These are phyloP conservation scores for Acrocera orbiculus DNA, from an alignment of 2,888 invertebrate species.

Conservation along the genomic window DNA sequence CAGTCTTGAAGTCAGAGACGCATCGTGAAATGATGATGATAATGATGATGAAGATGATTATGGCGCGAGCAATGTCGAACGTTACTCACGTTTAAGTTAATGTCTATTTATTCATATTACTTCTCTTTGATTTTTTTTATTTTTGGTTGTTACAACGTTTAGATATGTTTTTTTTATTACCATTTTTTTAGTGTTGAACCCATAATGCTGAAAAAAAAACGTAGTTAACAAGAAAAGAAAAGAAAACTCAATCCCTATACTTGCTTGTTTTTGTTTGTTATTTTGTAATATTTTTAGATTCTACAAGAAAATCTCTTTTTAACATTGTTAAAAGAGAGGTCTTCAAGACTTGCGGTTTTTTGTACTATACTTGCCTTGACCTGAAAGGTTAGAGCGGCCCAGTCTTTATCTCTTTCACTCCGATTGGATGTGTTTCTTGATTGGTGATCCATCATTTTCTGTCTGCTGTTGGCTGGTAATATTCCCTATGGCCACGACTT, in stretches of 20 bases:
- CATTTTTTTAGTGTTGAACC: too few species aligned
- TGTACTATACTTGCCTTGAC: constrained; percentile 8
- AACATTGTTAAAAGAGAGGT: background rate
- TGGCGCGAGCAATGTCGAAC: constrained; percentile 9
- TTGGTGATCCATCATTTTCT: constrained; percentile 32
- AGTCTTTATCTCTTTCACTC: constrained; percentile 4
- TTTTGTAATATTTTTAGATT: background rate
- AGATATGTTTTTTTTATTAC: too few species aligned
- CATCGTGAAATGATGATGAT: too few species aligned
- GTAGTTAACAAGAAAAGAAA: too few species aligned
- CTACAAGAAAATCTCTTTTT: background rate
- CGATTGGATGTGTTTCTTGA: constrained; percentile 20
- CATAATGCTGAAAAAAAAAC: too few species aligned
- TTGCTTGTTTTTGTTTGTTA: too few species aligned
- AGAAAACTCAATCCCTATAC: too few species aligned
- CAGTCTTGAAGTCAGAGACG: constrained; percentile 10
- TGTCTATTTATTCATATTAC: constrained; percentile 4
- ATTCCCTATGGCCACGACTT: background rate
- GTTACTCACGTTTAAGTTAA: constrained; percentile 7
- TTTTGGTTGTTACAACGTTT: background rate
- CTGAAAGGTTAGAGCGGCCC: constrained; percentile 9
- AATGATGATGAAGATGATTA: constrained; percentile 12
- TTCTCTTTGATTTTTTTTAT: constrained; percentile 1
- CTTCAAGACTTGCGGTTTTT: background rate
- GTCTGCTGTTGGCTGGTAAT: constrained; percentile 6